Conservation (phyloP, 2,113 vertebrate species). For the Tyrannus savana region DNA sequence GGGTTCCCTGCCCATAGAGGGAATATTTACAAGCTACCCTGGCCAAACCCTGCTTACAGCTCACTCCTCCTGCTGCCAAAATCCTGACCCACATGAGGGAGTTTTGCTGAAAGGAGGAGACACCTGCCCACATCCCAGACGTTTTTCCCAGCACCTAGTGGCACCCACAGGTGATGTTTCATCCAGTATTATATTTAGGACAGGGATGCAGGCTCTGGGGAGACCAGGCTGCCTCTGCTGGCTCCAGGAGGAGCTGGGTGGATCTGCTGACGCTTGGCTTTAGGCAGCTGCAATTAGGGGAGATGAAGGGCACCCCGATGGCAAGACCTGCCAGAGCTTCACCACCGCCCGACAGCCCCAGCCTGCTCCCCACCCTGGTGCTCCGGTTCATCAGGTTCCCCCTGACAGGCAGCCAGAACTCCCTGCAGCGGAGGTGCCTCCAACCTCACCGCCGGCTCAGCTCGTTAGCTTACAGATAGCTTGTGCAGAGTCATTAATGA, state of each 20-base stretch:
- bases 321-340: neutral
- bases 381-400: slow-evolving; percentile 43
- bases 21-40: neutral
- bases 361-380: neutral
- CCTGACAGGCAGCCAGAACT: neutral
- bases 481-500: neutral
- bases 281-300: slow-evolving; percentile 8
- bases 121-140: neutral
- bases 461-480: neutral
- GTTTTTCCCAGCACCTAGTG: neutral
- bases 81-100: neutral
- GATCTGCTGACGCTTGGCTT: slow-evolving; percentile 34
- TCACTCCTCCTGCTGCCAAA: neutral
- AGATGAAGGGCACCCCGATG: neutral
- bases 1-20: neutral
- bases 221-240: fast-evolving
- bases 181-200: neutral
- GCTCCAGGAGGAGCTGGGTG: neutral
- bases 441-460: neutral
- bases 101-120: neutral
- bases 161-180: neutral
- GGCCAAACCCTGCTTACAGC: neutral
- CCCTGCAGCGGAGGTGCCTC: neutral
- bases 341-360: neutral
- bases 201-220: neutral